Evolutionary conservation across 1,140 invertebrate genomes (phyloP), one percentile per base, ranked within the genome.

Genomic region (Hirudo medicinalis): DNA sequence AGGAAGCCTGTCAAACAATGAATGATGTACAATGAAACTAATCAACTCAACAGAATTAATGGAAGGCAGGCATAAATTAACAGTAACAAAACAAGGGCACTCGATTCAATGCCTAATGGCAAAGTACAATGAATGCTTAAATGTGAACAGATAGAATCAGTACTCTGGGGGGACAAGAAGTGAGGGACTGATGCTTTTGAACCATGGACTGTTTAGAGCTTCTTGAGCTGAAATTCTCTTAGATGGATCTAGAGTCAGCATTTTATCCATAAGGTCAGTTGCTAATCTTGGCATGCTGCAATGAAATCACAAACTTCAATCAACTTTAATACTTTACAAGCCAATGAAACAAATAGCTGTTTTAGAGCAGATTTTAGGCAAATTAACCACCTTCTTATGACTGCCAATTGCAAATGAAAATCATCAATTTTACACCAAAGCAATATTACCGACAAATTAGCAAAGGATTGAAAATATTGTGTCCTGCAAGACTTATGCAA

Each of bases 191-290:
- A 97, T 88, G 81, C 91, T 90, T 81, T 89, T 91, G 0, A 99
- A 83, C 95, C 95, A 99, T 19, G 88, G 84, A 75, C 91, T 91
- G 79, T 91, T 89, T 0, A 99, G 85, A 8, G 95, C 94, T 78
- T 95, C 90, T 63, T 94, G 91, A 13, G 95, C 94, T 0, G 92
- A 93, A 73, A 97, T 93, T 75, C 97, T 84, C 78, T 90, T 90
- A 19, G 89, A 87, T 0, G 96, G 97, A 84, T 99, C 95, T 70
- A 99, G 82, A 77, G 94, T 91, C 70, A 99, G 83, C 94, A 99
- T 97, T 79, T 89, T 88, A 82, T 99, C 96, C 43, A 99, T 85
- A 32, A 99, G 85, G 79, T 97, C 94, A 19, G 99, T 84, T 0
- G 95, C 94, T n/a, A 87, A 82, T 9, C 83, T 79, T 3, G 96